Base-by-base conservation (phyloP, 2,888 invertebrate species). In the Disparrhopalites patrizii region DNA sequence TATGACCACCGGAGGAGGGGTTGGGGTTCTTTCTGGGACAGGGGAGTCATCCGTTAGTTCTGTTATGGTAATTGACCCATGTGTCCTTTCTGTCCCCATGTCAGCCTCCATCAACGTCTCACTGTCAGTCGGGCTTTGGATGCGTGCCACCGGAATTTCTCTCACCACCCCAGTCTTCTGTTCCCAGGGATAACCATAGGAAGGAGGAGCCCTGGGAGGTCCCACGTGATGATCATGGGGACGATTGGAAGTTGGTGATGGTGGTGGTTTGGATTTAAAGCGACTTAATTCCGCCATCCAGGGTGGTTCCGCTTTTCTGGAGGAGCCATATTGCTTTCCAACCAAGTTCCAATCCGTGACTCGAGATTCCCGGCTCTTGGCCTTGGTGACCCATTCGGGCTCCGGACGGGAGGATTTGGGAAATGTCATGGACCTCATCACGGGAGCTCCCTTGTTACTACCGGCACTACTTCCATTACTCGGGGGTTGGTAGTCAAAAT, bases 341-440 rank as follows among this genome's bases (percentile, higher is more conserved):
- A 75, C 64, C 7, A 68, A 56, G 33, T 65, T 73, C 75, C 75
- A 75, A 55, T 75, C 75, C 2, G 69, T 72, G 3, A 73, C 68
- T 25, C 72, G 57, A 20, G 66, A 50, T 38, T 75, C 75, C 27
- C 75, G 58, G 56, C 70, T 75, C 52, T 67, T 70, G 30, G 74
- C 74, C 55, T 73, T 75, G 2, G 68, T 70, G 7, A 75, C 70
- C 75, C 75, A 75, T 62, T 75, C 75, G 7, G 75, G 75, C 56
- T 73, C 73, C 1, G 68, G 43, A 18, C 69, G 62, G 28, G 65
- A 23, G 15, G 70, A 54, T 57, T 73, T 74, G n/a, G 72, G 74
- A 50, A 71, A 68, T n/a, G 74, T 74, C 62, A 73, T 52, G 15
- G 73, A 74, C n/a, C 61, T 54, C 33, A 38, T 47, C 28, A 58